Evolutionary conservation across 2,797 vertebrate genomes (phyloP), one percentile per base, ranked within the genome.

Genomic region (Sternarchorhynchus goeldii): DNA sequence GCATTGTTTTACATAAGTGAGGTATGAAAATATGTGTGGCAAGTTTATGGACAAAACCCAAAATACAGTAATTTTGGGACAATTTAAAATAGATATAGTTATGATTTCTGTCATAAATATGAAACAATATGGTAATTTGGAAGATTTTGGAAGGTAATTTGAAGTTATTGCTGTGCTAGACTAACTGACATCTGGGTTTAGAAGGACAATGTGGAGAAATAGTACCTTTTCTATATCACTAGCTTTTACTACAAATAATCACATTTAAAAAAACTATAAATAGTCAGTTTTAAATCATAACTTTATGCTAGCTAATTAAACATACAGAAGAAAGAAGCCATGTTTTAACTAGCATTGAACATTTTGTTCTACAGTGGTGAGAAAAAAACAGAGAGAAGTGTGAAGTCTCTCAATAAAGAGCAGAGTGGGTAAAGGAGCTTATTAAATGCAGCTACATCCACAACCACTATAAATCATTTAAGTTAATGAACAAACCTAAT

Each of bases 101-200:
- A 25, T 18, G 6, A 53, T 55, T 18, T 69, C 67, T 69, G 25
- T 69, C 4, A 55, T 69, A 68, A 50, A 34, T 75, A 66, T 82
- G 74, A 78, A 20, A 34, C 29, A 68, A 60, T 31, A 71, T 55
- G n/a, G 72, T 56, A 62, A 78, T 41, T 75, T 72, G 59, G 58
- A 86, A 25, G 25, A 25, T 25, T 25, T 25, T 25, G 25, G 25
- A 25, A 25, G 25, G 25, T 25, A 0, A 25, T 25, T 25, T 79
- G 87, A 85, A 87, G 87, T 79, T 83, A 89, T 87, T 79, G 86
- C 4, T 83, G 86, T 82, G 71, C 75, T 20, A 74, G 86, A 88
- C 87, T 91, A 91, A 91, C 86, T 88, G 86, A 86, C 75, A 67
- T 80, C 84, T 86, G 88, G 86, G 89, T 85, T 89, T 89, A 88